phyloP scores from a whole-genome alignment of 1,140 invertebrate genomes.

The Lanistes nyassanus region DNA sequence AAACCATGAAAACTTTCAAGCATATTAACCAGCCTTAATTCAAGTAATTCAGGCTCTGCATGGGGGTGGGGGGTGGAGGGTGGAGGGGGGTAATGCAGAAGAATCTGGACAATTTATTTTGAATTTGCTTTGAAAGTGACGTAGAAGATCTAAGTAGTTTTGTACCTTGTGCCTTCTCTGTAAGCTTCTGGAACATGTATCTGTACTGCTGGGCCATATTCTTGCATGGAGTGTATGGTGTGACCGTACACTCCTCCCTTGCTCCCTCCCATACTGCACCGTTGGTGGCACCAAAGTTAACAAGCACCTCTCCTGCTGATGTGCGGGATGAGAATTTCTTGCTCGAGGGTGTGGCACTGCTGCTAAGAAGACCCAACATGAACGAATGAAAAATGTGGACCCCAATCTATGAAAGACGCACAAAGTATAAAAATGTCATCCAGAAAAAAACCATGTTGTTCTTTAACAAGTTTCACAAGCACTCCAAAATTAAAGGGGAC shows the following conservation, averaged over 20 bases:
- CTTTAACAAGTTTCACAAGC: neutral
- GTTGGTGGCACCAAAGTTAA: slow-evolving; percentile 59
- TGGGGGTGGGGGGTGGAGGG: too few relatives aligned
- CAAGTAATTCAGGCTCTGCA: too few relatives aligned
- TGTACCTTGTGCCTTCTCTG: slow-evolving; percentile 65
- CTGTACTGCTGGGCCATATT: slow-evolving; percentile 38
- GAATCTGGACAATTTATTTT: too few relatives aligned
- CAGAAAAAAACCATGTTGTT: neutral
- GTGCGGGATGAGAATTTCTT: slow-evolving; percentile 4
- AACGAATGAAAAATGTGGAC: neutral
- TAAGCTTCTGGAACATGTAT: slow-evolving; percentile 72
- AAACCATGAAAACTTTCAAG: too few relatives aligned
- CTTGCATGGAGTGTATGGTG: slow-evolving; percentile 27
- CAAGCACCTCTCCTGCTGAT: slow-evolving; percentile 24
- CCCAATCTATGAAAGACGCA: neutral
- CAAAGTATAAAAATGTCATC: neutral
- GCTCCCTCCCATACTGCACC: slow-evolving; percentile 47
- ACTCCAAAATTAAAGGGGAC: neutral
- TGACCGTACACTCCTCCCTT: slow-evolving; percentile 34
- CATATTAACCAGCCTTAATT: too few relatives aligned
- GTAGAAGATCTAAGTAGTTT: neutral
- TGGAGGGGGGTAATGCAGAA: too few relatives aligned
- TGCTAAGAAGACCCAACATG: neutral
- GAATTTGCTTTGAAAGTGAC: too few relatives aligned
- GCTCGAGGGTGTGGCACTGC: neutral